A percentile compares a stretch with the other conserved stretches of the same genome.
These are phyloP conservation scores for Sminthurinus signatus DNA, from an alignment of 1,140 invertebrate species.

Conservation along the genomic window DNA sequence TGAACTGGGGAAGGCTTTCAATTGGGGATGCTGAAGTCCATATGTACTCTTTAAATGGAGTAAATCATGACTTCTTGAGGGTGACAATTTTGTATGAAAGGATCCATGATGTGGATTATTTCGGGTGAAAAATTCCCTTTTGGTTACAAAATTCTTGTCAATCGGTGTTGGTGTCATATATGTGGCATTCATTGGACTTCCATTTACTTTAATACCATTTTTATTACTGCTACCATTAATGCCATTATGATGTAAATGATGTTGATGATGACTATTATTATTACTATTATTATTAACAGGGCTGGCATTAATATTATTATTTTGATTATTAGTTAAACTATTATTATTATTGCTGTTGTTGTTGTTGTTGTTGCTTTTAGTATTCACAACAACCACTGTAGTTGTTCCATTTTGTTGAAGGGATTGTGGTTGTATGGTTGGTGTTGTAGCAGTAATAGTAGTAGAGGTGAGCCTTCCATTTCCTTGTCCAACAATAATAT, in stretches of 20 bases:
- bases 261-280: background rate
- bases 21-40: slow-evolving; percentile 20
- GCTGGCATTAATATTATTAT: background rate
- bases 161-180: slow-evolving; percentile 1
- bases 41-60: slow-evolving; percentile 34
- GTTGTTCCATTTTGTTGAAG: no score
- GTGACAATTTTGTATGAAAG: slow-evolving; percentile 37
- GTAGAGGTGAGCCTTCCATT: background rate
- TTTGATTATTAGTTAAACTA: background rate
- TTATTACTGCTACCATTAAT: no score
- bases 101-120: slow-evolving; percentile 38
- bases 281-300: background rate
- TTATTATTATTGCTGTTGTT: slow-evolving; percentile 18
- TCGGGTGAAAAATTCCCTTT: slow-evolving; percentile 36
- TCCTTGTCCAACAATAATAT: background rate
- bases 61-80: slow-evolving; percentile 35
- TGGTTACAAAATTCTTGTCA: slow-evolving; percentile 27
- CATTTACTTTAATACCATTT: background rate
- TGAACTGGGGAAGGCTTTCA: slow-evolving; percentile 19
- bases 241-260: no score
- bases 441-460: no score
- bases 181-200: slow-evolving; percentile 3
- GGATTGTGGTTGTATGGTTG: no score
- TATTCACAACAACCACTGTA: no score
- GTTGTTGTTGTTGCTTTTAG: background rate